phyloP scores from a whole-genome alignment of 2,113 vertebrate genomes.

The Noturus placidus region DNA sequence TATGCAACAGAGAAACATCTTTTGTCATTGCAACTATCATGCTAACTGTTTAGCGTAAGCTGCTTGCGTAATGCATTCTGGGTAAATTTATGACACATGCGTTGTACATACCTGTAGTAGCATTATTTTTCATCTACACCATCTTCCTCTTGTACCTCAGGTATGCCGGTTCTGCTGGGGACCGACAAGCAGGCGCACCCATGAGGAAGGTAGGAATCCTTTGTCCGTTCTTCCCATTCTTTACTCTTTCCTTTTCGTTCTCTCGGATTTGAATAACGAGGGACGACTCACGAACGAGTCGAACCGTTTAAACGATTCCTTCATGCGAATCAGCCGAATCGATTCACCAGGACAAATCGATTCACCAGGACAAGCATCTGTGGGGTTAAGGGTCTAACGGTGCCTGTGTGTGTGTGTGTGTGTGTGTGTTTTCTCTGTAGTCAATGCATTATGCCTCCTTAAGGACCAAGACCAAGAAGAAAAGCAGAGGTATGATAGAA shows the following conservation, averaged over 20 bases:
- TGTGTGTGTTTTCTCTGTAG: conserved; percentile 61
- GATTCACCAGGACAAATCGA: neutral
- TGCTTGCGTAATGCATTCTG: neutral
- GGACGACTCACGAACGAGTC: neutral
- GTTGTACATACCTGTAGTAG: neutral
- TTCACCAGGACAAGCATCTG: neutral
- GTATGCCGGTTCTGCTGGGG: conserved; percentile 75
- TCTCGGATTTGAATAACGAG: neutral
- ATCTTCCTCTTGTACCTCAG: conserved; percentile 55
- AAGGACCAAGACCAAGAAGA: conserved; percentile 81
- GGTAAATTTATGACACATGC: neutral
- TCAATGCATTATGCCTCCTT: conserved; percentile 80
- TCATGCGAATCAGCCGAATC: neutral
- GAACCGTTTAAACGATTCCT: neutral
- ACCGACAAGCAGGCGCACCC: conserved; percentile 75
- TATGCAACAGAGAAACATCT: neutral
- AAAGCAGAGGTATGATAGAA: conserved; percentile 72
- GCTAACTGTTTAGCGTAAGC: neutral
- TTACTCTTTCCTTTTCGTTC: neutral
- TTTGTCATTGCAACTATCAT: neutral
- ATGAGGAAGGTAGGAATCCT: conserved; percentile 78
- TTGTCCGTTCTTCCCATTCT: neutral
- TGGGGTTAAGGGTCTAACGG: neutral
- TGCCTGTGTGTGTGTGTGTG: neutral
- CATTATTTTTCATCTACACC: neutral